Percentiles rank a stretch among this genome's conserved stretches.
phyloP scores from a whole-genome alignment of 2,797 vertebrate species.

The Spinus olivaceus region DNA sequence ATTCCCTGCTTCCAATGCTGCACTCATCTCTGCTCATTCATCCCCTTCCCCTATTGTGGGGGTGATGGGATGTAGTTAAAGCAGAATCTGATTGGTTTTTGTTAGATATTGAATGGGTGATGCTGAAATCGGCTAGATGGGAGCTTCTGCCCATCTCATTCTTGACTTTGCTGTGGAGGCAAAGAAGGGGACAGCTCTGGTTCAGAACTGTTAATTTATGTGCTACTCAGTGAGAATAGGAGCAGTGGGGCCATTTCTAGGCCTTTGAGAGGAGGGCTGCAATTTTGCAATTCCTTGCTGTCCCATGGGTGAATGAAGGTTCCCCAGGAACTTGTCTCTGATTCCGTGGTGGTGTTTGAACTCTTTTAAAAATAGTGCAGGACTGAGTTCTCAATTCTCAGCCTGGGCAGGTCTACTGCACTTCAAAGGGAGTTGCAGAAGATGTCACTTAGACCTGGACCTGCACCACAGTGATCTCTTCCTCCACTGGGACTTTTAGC shows the following conservation, averaged over 20 bases:
- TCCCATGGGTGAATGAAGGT: not conserved
- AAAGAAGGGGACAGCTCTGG: not conserved
- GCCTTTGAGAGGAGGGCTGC: not conserved
- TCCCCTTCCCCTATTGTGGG: not conserved
- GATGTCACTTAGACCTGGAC: not conserved
- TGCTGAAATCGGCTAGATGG: not conserved
- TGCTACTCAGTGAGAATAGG: not conserved
- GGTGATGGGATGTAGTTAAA: not conserved
- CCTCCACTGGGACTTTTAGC: not conserved
- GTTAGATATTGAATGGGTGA: not conserved
- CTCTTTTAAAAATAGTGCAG: slow-evolving; percentile 51
- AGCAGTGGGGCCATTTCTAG: not conserved
- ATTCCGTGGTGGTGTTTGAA: not conserved
- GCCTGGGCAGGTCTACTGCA: not conserved
- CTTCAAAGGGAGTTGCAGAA: not conserved
- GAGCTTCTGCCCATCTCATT: not conserved
- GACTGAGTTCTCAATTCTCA: slow-evolving; percentile 7
- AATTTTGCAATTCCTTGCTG: not conserved
- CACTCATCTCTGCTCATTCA: not conserved
- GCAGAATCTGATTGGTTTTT: not conserved
- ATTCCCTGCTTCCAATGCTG: not conserved
- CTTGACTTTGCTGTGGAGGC: not conserved
- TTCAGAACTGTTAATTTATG: not conserved
- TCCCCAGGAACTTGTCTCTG: not conserved
- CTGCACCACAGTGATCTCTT: not conserved